Evolutionary conservation across 1,140 invertebrate genomes (phyloP).

Genomic region (Drosophila repleta): DNA sequence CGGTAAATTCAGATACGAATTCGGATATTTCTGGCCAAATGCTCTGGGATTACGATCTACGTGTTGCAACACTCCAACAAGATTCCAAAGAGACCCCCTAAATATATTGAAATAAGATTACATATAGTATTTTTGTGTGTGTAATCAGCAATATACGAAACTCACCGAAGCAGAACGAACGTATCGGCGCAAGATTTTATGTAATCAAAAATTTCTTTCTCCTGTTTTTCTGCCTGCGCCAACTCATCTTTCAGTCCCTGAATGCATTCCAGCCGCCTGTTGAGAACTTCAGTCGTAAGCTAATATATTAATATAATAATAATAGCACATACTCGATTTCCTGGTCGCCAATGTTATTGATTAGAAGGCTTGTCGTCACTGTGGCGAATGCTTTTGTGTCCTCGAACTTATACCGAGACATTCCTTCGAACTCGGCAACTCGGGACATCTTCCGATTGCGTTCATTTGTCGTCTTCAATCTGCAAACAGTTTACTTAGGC

Average conservation of each 20-base stretch:
- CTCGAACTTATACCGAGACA: conserved; percentile 50
- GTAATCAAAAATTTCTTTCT: conserved; percentile 51
- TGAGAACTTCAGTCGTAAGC: neutral
- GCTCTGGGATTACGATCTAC: conserved; percentile 56
- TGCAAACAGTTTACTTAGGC: conserved; percentile 8
- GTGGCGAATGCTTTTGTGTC: conserved; percentile 61
- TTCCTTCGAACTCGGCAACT: conserved; percentile 47
- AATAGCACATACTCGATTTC: conserved; percentile 59
- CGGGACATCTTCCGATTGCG: conserved; percentile 62
- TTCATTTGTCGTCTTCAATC: conserved; percentile 66
- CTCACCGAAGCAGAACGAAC: conserved; percentile 63
- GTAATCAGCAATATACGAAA: no score
- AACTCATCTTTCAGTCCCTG: conserved; percentile 48
- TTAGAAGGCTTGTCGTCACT: conserved; percentile 51
- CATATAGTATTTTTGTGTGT: neutral
- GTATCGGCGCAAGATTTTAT: conserved; percentile 62
- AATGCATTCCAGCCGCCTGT: conserved; percentile 65
- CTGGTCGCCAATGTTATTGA: conserved; percentile 70
- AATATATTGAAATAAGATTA: neutral
- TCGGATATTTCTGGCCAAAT: conserved; percentile 51
- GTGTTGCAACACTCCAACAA: conserved; percentile 63
- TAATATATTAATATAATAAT: neutral
- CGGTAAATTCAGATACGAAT: conserved; percentile 71
- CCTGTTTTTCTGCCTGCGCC: conserved; percentile 37
- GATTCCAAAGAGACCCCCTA: conserved; percentile 71